A percentile compares a stretch with the other conserved stretches of the same genome.
phyloP scores from a whole-genome alignment of 2,888 invertebrate genomes.

The Hetaerina titia region DNA sequence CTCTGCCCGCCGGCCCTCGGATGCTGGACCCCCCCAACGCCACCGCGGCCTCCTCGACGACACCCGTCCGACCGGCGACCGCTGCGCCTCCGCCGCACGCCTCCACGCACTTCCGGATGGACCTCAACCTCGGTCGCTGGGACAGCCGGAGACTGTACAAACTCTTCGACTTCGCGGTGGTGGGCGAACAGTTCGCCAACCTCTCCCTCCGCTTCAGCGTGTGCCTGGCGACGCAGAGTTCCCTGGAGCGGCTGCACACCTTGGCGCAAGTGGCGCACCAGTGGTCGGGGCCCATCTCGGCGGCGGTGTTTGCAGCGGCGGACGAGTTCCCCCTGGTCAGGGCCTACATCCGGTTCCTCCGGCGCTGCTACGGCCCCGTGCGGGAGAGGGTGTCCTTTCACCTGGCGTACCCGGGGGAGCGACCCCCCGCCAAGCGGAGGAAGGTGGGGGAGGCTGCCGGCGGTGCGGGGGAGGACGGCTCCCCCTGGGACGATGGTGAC shows the following conservation, averaged over 20 bases:
- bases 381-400: slow-evolving; percentile 88
- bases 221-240: slow-evolving; percentile 91
- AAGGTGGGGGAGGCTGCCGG: background rate
- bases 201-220: slow-evolving; percentile 82
- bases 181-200: slow-evolving; percentile 84
- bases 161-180: slow-evolving; percentile 85
- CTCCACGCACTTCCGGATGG: slow-evolving; percentile 73
- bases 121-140: slow-evolving; percentile 75
- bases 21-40: slow-evolving; percentile 72
- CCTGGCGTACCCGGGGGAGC: slow-evolving; percentile 84
- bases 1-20: slow-evolving; percentile 72
- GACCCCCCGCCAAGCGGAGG: slow-evolving; percentile 76
- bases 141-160: slow-evolving; percentile 84
- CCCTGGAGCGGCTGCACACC: slow-evolving; percentile 89
- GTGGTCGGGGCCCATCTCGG: slow-evolving; percentile 92
- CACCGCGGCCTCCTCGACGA: slow-evolving; percentile 68
- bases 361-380: slow-evolving; percentile 86
- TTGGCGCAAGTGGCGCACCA: slow-evolving; percentile 88
- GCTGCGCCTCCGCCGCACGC: slow-evolving; percentile 72
- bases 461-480: background rate
- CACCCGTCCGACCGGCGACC: slow-evolving; percentile 72
- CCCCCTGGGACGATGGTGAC: slow-evolving; percentile 30
- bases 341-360: slow-evolving; percentile 87
- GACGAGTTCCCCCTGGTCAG: slow-evolving; percentile 86
- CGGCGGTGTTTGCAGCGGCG: slow-evolving; percentile 85